phyloP scores from a whole-genome alignment of 2,797 vertebrate species.

The Zalophus californianus region DNA sequence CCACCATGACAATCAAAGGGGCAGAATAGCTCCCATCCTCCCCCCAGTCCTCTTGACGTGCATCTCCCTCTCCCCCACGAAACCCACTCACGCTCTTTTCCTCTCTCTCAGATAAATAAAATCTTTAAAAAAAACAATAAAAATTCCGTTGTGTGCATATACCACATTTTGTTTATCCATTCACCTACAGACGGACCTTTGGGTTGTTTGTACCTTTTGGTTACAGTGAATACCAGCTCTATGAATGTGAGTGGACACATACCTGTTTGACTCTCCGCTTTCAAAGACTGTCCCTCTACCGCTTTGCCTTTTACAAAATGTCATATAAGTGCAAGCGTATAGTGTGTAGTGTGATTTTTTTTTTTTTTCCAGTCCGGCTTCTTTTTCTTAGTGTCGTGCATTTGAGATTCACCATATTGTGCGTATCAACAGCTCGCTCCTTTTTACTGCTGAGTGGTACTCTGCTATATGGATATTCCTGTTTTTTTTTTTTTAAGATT shows the following conservation, averaged over 20 bases:
- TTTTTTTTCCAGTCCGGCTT: background rate
- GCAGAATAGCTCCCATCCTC: background rate
- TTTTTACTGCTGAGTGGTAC: background rate
- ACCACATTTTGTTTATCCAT: too few relatives aligned
- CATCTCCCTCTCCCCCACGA: too few relatives aligned
- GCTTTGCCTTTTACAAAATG: background rate
- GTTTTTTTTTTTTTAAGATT: too few relatives aligned
- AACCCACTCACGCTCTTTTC: too few relatives aligned
- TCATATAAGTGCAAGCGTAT: background rate
- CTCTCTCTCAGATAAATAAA: too few relatives aligned
- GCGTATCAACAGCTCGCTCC: background rate
- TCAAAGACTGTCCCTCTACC: too few relatives aligned
- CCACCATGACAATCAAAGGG: background rate
- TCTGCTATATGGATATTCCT: background rate
- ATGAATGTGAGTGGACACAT: background rate
- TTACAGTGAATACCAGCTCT: background rate
- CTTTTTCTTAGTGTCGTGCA: background rate
- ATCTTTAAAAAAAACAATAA: too few relatives aligned
- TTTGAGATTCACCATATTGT: background rate
- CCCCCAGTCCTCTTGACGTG: background rate
- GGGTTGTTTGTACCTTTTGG: too few relatives aligned
- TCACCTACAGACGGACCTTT: background rate
- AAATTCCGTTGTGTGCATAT: too few relatives aligned
- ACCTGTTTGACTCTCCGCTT: background rate
- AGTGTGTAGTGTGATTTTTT: accelerated